These are phyloP conservation scores for Herminia tarsipennalis DNA, from an alignment of 2,888 invertebrate genomes.

Conservation along the genomic window DNA sequence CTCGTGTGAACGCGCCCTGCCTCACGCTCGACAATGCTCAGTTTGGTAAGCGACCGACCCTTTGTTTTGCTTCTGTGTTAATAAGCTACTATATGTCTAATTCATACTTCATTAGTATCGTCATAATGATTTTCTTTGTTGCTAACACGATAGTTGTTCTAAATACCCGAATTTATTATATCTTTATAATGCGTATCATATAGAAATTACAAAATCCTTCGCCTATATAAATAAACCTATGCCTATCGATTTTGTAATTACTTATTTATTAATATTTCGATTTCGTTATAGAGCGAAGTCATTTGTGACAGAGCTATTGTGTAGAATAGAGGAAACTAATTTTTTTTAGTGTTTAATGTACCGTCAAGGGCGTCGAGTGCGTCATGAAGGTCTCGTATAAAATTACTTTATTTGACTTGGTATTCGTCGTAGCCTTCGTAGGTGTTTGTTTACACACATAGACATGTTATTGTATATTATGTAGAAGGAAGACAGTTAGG, in stretches of 20 bases:
- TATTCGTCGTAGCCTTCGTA: constrained; percentile 29
- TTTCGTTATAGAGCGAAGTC: constrained; percentile 33
- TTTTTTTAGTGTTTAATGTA: constrained; percentile 52
- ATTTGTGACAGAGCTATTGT: constrained; percentile 43
- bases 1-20: constrained; percentile 65
- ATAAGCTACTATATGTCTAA: constrained; percentile 38
- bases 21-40: constrained; percentile 74
- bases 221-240: constrained; percentile 28
- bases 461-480: constrained; percentile 2
- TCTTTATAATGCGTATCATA: constrained; percentile 13
- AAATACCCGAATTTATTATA: constrained; percentile 16
- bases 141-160: constrained; percentile 34
- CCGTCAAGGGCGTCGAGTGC: constrained; percentile 55
- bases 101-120: constrained; percentile 27
- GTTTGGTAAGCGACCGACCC: constrained; percentile 64
- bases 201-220: constrained; percentile 30
- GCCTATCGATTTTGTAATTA: constrained; percentile 43
- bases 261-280: constrained; percentile 42
- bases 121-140: constrained; percentile 35
- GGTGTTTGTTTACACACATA: constrained; percentile 39
- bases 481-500: constrained; percentile 28
- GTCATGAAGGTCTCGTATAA: constrained; percentile 51
- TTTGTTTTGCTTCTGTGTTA: constrained; percentile 39
- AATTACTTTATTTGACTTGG: constrained; percentile 30
- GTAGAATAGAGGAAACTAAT: constrained; percentile 49